Evolutionary conservation across 2,113 vertebrate genomes (phyloP).

Genomic region (Eulemur macaco): DNA sequence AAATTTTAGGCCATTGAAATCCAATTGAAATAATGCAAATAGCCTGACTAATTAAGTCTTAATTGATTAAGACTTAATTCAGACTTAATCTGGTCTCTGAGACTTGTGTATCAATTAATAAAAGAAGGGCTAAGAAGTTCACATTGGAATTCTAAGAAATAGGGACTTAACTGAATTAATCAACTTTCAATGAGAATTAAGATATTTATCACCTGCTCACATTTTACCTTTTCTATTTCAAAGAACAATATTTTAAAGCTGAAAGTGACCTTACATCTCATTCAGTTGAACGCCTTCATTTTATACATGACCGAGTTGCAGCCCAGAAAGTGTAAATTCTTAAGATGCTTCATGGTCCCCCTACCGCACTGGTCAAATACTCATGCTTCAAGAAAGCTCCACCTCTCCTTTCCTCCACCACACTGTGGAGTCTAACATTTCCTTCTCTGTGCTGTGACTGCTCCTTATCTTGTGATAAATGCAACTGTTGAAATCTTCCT

Average conservation of each 20-base stretch:
- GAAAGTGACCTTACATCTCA: not conserved
- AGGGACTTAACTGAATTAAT: not conserved
- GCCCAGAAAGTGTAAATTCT: not conserved
- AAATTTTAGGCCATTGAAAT: not conserved
- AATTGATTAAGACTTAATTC: not conserved
- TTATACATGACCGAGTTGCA: not conserved
- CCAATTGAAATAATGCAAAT: no score
- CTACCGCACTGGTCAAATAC: not conserved
- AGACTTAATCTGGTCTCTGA: not conserved
- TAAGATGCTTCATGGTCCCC: not conserved
- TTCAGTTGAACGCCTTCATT: not conserved
- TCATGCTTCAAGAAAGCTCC: not conserved
- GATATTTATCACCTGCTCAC: not conserved
- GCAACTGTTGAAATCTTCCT: not conserved
- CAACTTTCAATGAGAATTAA: not conserved
- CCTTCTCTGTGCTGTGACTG: not conserved
- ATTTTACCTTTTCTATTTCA: not conserved
- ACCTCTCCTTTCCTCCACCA: not conserved
- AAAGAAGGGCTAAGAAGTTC: not conserved
- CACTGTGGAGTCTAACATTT: no score
- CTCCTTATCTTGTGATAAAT: not conserved
- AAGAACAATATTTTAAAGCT: not conserved
- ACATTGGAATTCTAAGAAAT: not conserved
- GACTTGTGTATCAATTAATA: not conserved
- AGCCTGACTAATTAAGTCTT: no score